A percentile compares a stretch with the other conserved stretches of the same genome.
These are phyloP conservation scores for Xiphophorus maculatus DNA, from an alignment of 2,113 vertebrate species.

Conservation along the genomic window DNA sequence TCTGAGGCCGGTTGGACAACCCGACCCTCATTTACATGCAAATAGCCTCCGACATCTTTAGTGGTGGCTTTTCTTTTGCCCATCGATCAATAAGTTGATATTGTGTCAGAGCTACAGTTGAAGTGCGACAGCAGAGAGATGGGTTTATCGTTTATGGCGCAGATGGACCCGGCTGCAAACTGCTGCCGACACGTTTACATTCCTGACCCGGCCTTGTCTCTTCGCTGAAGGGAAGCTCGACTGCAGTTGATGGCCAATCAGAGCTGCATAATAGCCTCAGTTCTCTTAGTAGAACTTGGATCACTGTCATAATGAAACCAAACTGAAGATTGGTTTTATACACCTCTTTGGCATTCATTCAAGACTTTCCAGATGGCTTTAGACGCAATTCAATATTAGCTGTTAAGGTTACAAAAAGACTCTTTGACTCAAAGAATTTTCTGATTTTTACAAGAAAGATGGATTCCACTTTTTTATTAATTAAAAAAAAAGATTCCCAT, in stretches of 20 bases:
- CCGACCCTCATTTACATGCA: slow-evolving; percentile 66
- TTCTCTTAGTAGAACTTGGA: background rate
- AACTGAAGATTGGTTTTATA: background rate
- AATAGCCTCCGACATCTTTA: slow-evolving; percentile 40
- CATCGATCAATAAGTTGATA: slow-evolving; percentile 49
- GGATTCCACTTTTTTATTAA: no score
- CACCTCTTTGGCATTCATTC: background rate
- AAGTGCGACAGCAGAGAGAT: background rate
- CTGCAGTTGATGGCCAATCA: background rate
- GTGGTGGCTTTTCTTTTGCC: slow-evolving; percentile 17
- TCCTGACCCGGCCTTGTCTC: slow-evolving; percentile 4
- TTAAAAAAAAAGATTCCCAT: no score
- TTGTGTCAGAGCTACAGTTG: slow-evolving; percentile 22
- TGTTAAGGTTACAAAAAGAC: background rate
- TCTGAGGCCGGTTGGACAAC: slow-evolving; percentile 55
- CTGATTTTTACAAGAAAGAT: no score
- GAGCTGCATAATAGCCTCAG: background rate
- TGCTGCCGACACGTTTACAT: slow-evolving; percentile 4
- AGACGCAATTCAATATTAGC: background rate
- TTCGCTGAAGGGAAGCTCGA: background rate
- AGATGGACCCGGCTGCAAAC: background rate
- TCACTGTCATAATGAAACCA: background rate
- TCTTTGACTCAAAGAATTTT: background rate
- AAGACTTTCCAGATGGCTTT: background rate
- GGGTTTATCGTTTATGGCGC: slow-evolving; percentile 8